Evolutionary conservation across 2,888 invertebrate species (phyloP).

Genomic region (Meteorus colon): DNA sequence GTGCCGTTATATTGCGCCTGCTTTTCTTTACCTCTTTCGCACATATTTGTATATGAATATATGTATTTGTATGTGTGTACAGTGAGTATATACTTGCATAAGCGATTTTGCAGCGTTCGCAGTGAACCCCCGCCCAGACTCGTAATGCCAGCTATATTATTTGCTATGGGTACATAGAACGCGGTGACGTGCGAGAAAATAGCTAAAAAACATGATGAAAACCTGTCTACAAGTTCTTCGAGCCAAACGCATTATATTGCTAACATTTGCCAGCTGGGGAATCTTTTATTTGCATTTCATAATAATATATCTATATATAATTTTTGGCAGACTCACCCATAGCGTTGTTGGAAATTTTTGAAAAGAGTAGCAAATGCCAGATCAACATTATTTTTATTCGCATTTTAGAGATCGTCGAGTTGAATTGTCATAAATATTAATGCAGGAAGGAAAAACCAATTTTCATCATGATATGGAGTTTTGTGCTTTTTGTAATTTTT

Average conservation of each 20-base stretch:
- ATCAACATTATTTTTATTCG: neutral
- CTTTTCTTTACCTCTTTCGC: constrained; percentile 1
- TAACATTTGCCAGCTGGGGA: constrained; percentile 22
- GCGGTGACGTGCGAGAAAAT: constrained; percentile 33
- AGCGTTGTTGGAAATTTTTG: neutral
- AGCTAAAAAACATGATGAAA: constrained; percentile 17
- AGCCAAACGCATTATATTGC: constrained; percentile 29
- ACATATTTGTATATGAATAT: neutral
- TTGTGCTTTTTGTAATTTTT: neutral
- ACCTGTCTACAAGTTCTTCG: constrained; percentile 3
- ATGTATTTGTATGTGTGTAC: neutral
- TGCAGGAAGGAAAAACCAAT: neutral
- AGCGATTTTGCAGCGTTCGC: constrained; percentile 25
- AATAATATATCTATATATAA: neutral
- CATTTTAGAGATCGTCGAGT: neutral
- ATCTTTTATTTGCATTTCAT: neutral
- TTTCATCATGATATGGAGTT: neutral
- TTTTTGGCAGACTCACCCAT: neutral
- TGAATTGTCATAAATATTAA: neutral
- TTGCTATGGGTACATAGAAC: constrained; percentile 15
- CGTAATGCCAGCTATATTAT: constrained; percentile 30
- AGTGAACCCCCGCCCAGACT: neutral
- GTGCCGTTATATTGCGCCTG: constrained; percentile 24
- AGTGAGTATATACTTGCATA: constrained; percentile 30
- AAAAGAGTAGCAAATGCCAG: neutral